These are phyloP conservation scores for Loxodonta africana DNA, from an alignment of 2,113 vertebrate genomes.

Conservation along the genomic window DNA sequence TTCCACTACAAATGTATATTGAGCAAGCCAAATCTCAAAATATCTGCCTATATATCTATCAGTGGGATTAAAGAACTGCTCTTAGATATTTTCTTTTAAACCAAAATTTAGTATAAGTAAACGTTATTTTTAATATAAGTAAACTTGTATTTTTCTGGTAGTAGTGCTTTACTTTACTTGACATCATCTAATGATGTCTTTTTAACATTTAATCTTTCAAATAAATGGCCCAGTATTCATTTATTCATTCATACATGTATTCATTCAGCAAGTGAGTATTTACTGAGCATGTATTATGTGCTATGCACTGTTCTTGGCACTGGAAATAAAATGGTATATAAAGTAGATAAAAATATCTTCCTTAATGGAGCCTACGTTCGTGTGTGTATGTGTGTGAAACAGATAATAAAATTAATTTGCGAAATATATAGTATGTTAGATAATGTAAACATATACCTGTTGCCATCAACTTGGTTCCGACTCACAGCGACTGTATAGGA, in stretches of 20 bases:
- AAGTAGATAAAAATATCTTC: neutral
- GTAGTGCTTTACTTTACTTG: slow-evolving; percentile 37
- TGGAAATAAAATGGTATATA: neutral
- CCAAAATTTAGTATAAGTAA: neutral
- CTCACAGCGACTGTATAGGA: no score
- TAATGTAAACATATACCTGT: neutral
- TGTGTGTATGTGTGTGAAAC: neutral
- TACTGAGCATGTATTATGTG: neutral
- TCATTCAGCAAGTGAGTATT: neutral
- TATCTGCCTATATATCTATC: neutral
- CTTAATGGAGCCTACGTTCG: neutral
- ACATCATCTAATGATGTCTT: neutral
- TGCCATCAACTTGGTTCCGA: no score
- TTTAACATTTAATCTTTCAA: slow-evolving; percentile 57
- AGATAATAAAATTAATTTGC: neutral
- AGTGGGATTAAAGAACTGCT: neutral
- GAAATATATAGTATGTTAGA: neutral
- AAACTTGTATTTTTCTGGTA: slow-evolving; percentile 19
- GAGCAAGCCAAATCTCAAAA: neutral
- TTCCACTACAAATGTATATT: neutral
- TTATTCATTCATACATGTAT: neutral
- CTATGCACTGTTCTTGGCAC: neutral
- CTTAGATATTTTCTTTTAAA: slow-evolving; percentile 47
- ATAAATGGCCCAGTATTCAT: neutral
- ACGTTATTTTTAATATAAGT: neutral